phyloP scores from a whole-genome alignment of 2,888 invertebrate genomes.

The Corythucha ciliata region DNA sequence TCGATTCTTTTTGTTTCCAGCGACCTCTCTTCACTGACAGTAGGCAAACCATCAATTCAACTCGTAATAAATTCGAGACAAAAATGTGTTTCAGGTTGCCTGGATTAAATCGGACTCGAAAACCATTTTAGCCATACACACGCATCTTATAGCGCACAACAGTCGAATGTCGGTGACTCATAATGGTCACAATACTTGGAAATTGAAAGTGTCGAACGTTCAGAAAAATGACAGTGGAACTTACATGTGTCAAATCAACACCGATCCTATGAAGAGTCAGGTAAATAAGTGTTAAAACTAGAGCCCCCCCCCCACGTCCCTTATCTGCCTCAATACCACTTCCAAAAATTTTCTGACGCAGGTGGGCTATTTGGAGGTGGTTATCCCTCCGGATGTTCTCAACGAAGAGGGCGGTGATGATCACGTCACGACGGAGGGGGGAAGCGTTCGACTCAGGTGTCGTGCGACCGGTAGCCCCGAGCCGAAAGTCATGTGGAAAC shows the following conservation, averaged over 20 bases:
- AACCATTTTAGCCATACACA: slow-evolving; percentile 80
- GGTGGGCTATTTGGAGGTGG: slow-evolving; percentile 80
- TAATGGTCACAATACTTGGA: slow-evolving; percentile 90
- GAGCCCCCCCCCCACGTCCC: too few relatives aligned
- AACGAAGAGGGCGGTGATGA: slow-evolving; percentile 62
- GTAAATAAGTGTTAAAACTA: too few relatives aligned
- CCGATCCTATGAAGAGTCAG: slow-evolving; percentile 82
- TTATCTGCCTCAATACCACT: too few relatives aligned
- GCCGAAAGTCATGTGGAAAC: slow-evolving; percentile 68
- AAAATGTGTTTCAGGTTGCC: too few relatives aligned
- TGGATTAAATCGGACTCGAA: slow-evolving; percentile 89
- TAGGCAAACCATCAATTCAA: too few relatives aligned
- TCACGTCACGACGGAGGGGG: slow-evolving; percentile 70
- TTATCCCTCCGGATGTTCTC: slow-evolving; percentile 77
- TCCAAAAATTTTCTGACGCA: slow-evolving; percentile 44
- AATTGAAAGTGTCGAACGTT: slow-evolving; percentile 79
- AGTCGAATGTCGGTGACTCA: slow-evolving; percentile 77
- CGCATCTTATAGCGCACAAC: slow-evolving; percentile 81
- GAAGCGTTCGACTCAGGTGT: slow-evolving; percentile 65
- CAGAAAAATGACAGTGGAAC: slow-evolving; percentile 85
- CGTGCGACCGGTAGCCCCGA: slow-evolving; percentile 72
- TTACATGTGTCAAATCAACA: slow-evolving; percentile 92
- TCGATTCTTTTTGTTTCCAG: too few relatives aligned
- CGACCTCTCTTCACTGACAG: too few relatives aligned
- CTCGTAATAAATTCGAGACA: too few relatives aligned